A percentile compares a stretch with the other conserved stretches of the same genome.
These are phyloP conservation scores for Pempheris klunzingeri DNA, from an alignment of 2,797 vertebrate genomes.

Conservation along the genomic window DNA sequence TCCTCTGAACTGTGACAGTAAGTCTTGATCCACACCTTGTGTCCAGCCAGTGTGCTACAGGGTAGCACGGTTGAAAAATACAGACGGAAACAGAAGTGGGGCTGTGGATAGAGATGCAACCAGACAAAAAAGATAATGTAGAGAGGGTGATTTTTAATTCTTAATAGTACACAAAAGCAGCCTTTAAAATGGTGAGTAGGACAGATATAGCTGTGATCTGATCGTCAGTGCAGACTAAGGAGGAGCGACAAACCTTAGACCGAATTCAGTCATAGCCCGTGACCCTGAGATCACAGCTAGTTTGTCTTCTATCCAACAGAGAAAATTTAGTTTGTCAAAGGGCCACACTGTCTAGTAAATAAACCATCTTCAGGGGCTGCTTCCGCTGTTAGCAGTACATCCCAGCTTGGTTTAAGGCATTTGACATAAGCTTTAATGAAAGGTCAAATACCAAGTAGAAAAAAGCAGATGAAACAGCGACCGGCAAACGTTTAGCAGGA, in stretches of 20 bases:
- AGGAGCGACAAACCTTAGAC: neutral
- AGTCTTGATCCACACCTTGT: slow-evolving; percentile 43
- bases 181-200: neutral
- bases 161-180: neutral
- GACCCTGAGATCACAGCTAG: slow-evolving; percentile 1
- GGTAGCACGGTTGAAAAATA: neutral
- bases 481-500: neutral
- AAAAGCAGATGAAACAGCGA: neutral
- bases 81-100: neutral
- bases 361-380: neutral
- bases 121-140: neutral
- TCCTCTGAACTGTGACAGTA: slow-evolving; percentile 65
- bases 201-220: neutral
- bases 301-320: slow-evolving; percentile 1
- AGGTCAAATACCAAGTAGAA: neutral
- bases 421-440: neutral
- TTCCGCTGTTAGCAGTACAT: neutral
- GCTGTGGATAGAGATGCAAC: neutral
- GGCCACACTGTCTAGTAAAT: neutral
- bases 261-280: slow-evolving; percentile 3
- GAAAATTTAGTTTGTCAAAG: slow-evolving; percentile 2
- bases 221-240: neutral
- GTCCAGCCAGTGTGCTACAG: slow-evolving; percentile 37
- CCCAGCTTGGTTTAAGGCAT: neutral
- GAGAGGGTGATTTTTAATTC: neutral